Percentiles rank a stretch among this genome's conserved stretches.
phyloP scores from a whole-genome alignment of 2,113 vertebrate species.

The Poecilia latipinna region DNA sequence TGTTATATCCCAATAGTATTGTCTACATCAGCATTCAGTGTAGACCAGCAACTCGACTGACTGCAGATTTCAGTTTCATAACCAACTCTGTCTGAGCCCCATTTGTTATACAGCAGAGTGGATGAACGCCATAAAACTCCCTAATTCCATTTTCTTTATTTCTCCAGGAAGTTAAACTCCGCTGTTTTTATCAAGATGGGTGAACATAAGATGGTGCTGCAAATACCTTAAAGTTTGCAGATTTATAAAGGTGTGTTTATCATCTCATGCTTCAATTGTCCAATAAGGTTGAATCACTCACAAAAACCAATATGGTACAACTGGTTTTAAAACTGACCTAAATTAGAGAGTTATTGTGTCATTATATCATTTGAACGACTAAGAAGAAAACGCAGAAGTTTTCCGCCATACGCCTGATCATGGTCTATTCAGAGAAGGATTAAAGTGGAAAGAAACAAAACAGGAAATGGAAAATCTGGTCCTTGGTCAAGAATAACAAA shows the following conservation, averaged over 20 bases:
- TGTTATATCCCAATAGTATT: constrained; percentile 5
- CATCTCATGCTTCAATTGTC: neutral
- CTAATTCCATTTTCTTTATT: neutral
- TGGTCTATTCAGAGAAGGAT: no score
- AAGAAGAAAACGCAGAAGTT: no score
- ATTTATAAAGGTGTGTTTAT: neutral
- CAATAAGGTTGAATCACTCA: neutral
- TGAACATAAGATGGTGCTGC: neutral
- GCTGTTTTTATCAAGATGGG: neutral
- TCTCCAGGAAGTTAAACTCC: neutral
- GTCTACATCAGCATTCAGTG: constrained; percentile 36
- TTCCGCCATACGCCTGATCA: no score
- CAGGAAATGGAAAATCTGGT: no score
- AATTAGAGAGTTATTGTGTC: no score
- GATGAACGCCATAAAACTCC: neutral
- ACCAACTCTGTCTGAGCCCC: constrained; percentile 7
- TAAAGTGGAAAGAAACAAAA: no score
- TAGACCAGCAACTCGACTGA: neutral
- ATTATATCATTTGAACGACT: no score
- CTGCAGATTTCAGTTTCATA: constrained; percentile 1
- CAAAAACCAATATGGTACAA: no score
- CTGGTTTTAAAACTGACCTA: neutral
- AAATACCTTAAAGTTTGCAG: neutral
- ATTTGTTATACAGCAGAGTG: neutral
- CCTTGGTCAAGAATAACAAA: no score